phyloP scores from a whole-genome alignment of 2,888 invertebrate species.

The Leptopilina myrica region DNA sequence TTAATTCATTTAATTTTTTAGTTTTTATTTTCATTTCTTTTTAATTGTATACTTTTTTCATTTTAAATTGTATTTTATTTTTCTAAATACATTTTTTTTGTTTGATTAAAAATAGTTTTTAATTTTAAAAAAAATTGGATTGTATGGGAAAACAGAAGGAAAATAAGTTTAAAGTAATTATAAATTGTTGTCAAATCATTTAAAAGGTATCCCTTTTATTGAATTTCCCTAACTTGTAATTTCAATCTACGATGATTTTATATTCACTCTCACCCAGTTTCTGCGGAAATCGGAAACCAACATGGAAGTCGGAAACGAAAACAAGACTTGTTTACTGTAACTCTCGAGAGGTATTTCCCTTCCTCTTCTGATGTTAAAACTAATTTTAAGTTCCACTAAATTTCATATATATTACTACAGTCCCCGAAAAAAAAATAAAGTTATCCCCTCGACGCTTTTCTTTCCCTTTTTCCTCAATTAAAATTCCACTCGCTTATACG shows the following conservation, averaged over 20 bases:
- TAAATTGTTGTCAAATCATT: background rate
- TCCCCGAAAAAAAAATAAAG: background rate
- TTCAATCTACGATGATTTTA: background rate
- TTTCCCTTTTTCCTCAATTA: too few relatives aligned
- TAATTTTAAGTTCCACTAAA: conserved; percentile 16
- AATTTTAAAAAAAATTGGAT: too few relatives aligned
- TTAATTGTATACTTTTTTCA: too few relatives aligned
- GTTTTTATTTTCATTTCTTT: too few relatives aligned
- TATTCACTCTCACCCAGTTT: background rate
- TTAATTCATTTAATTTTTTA: too few relatives aligned
- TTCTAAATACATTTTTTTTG: too few relatives aligned
- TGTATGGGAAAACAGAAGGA: too few relatives aligned
- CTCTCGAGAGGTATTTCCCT: conserved; percentile 15
- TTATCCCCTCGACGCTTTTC: background rate
- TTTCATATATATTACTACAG: background rate
- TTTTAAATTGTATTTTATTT: too few relatives aligned
- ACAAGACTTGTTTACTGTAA: conserved; percentile 20
- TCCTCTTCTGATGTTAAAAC: background rate
- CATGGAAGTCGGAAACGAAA: conserved; percentile 4
- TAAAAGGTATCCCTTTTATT: conserved; percentile 2
- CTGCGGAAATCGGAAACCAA: background rate
- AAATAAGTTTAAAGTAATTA: background rate
- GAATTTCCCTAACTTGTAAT: background rate
- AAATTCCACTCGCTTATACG: too few relatives aligned
- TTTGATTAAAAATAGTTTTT: too few relatives aligned